phyloP scores from a whole-genome alignment of 2,113 vertebrate species.

The Psilopogon haemacephalus region DNA sequence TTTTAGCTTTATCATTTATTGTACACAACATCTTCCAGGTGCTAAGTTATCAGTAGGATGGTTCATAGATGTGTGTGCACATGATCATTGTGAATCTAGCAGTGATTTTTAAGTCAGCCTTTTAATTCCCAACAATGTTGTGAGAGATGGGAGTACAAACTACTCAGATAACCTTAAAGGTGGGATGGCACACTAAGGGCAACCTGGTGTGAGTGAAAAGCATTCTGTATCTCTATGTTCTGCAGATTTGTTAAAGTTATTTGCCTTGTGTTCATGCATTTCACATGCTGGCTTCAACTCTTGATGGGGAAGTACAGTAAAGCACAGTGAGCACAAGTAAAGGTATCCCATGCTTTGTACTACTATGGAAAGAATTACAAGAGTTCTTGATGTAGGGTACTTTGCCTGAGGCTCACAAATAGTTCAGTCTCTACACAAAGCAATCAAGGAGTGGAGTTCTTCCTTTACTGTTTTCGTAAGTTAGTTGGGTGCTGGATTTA shows the following conservation, averaged over 20 bases:
- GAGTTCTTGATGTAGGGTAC: neutral
- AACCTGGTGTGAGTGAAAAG: neutral
- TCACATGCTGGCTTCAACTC: neutral
- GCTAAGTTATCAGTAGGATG: neutral
- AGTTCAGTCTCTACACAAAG: neutral
- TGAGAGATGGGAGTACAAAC: neutral
- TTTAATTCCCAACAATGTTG: neutral
- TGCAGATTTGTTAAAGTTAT: neutral
- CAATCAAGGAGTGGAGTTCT: neutral
- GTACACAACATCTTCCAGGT: neutral
- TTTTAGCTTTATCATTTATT: conserved; percentile 10
- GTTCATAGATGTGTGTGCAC: neutral
- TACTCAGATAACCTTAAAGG: neutral
- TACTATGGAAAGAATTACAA: neutral
- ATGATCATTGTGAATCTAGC: neutral
- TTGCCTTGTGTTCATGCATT: neutral
- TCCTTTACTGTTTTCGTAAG: neutral
- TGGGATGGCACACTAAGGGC: neutral
- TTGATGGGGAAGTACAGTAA: neutral
- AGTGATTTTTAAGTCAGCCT: neutral
- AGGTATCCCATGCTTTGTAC: neutral
- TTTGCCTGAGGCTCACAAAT: neutral
- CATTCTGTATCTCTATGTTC: neutral
- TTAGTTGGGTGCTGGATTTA: neutral
- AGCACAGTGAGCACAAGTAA: neutral